Base-by-base conservation (phyloP, 2,797 vertebrate genomes). In the Onychomys torridus region DNA sequence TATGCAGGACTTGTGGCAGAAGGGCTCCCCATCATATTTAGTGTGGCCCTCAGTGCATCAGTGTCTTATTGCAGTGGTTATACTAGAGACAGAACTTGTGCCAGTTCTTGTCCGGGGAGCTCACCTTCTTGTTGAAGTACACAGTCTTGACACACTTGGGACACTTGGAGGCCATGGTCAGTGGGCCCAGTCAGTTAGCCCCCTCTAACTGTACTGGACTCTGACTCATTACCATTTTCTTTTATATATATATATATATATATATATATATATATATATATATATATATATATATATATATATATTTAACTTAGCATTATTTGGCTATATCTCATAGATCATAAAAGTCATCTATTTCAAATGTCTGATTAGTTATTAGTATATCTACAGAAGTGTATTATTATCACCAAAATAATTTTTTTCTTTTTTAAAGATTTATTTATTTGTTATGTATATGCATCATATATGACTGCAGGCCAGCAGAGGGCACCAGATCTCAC, bases 61-160 rank as follows among this genome's bases (percentile, higher is more conserved):
- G 99, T 0, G 99, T 99, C 99, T 99, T 99, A 98, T 98, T 99
- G 98, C 99, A 99, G 96, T 99, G 99, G 97, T 99, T 99, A 0
- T 99, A 99, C 98, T 99, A 99, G 90, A 99, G 98, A 96, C 99
- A 99, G 98, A 99, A 99, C 97, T 99, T 99, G 99, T 99, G 99
- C 99, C 99, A 99, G 97, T 99, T 99, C 98, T 99, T 99, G 69
- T 99, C 99, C 98, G 99, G 98, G 6, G 99, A 99, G 7, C 99
- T 99, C 97, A 99, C 99, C 98, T 99, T 99, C 98, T 99, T 99
- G 0, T 96, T 93, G 4, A 34, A 34, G 32, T 11, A 55, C 77
- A 78, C 32, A n/a, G 49, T 21, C 49, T 79, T 55, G 9, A 55
- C 77, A 79, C 77, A 55, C 77, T 52, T 34, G 46, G 29, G 1